Percentiles rank a stretch among this genome's conserved stretches.
Conservation (phyloP, 2,797 vertebrate species). For the Enoplosus armatus region DNA sequence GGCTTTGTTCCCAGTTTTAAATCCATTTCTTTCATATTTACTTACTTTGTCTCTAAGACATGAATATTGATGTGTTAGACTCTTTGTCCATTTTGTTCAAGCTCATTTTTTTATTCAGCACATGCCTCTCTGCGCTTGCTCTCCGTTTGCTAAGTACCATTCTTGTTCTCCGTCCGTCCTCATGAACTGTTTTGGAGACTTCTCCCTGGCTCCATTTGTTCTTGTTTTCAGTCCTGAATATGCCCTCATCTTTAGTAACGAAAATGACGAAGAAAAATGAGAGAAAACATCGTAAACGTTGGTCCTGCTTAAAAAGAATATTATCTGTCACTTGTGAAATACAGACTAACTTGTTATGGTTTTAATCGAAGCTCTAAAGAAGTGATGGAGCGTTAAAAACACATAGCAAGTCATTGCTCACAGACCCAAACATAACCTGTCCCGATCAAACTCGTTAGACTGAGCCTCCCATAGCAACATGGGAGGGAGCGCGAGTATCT, state of each 20-base stretch:
- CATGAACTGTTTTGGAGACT: slow-evolving; percentile 35
- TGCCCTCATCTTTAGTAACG: not conserved
- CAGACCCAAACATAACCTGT: slow-evolving; percentile 13
- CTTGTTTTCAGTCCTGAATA: slow-evolving; percentile 39
- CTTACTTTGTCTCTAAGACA: slow-evolving; percentile 23
- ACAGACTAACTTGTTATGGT: not conserved
- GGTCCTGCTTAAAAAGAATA: slow-evolving; percentile 11
- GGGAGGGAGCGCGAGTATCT: slow-evolving; percentile 59
- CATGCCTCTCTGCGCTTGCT: slow-evolving; percentile 29
- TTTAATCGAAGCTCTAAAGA: slow-evolving; percentile 1
- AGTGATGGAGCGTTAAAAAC: slow-evolving; percentile 10
- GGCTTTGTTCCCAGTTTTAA: slow-evolving; percentile 26
- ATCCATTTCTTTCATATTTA: slow-evolving; percentile 39
- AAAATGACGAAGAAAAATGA: not conserved
- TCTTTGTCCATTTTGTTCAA: slow-evolving; percentile 26
- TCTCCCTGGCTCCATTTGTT: not conserved
- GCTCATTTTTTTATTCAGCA: slow-evolving; percentile 42
- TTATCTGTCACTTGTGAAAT: slow-evolving; percentile 16
- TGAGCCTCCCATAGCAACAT: slow-evolving; percentile 28
- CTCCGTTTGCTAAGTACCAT: slow-evolving; percentile 33
- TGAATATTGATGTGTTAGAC: slow-evolving; percentile 31
- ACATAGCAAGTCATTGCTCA: not conserved
- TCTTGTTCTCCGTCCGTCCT: slow-evolving; percentile 28
- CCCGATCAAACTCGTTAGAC: slow-evolving; percentile 17
- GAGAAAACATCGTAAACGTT: slow-evolving; percentile 31